phyloP scores from a whole-genome alignment of 2,113 vertebrate species.

The Pelecanoides urinatrix region DNA sequence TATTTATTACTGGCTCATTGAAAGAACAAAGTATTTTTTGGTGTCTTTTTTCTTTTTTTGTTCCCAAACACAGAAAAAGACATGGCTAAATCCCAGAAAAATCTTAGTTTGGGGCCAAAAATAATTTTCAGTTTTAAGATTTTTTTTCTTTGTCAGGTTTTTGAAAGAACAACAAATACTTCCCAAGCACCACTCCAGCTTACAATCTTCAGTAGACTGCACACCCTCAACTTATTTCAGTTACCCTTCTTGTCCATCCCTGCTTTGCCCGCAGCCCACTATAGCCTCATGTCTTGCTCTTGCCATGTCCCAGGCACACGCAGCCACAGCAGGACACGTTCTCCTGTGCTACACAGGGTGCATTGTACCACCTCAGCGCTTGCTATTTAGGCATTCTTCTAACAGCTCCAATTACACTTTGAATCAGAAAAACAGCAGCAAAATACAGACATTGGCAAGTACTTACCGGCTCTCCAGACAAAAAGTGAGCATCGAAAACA shows the following conservation, averaged over 20 bases:
- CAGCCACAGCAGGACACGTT: neutral
- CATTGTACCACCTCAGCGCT: neutral
- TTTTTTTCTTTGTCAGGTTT: conserved; percentile 44
- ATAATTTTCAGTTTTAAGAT: conserved; percentile 51
- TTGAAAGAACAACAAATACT: conserved; percentile 41
- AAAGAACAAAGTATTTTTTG: conserved; percentile 52
- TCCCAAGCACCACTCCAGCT: neutral
- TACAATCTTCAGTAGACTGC: neutral
- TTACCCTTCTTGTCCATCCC: neutral
- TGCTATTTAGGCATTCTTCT: neutral
- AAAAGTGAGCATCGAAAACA: neutral
- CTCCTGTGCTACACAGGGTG: too few relatives aligned
- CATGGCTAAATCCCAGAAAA: conserved; percentile 35
- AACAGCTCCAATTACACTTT: neutral
- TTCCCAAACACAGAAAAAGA: conserved; percentile 16
- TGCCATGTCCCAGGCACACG: fast-evolving
- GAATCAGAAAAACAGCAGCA: neutral
- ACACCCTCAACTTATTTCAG: neutral
- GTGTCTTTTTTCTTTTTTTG: neutral
- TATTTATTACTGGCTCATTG: conserved; percentile 57
- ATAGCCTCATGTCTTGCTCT: neutral
- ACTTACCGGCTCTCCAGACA: neutral
- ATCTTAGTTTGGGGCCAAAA: conserved; percentile 19
- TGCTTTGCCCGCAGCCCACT: neutral
- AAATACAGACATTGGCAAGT: neutral